phyloP scores from a whole-genome alignment of 2,888 invertebrate genomes.

The Bellardia bayeri region DNA sequence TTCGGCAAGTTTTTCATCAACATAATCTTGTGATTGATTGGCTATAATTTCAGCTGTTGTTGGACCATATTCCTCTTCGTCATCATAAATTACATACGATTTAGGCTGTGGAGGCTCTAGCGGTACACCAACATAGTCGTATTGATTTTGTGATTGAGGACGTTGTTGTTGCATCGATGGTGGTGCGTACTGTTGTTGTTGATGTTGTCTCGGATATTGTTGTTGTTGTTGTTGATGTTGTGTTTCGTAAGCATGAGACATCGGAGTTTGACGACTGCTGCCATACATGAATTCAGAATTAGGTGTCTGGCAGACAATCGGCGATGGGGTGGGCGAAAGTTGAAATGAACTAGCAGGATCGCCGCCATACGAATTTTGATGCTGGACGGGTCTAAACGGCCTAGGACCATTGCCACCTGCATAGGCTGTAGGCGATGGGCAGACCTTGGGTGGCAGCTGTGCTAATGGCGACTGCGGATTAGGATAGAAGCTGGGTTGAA shows the following conservation, averaged over 20 bases:
- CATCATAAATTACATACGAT: slow-evolving; percentile 86
- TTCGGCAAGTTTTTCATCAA: slow-evolving; percentile 96
- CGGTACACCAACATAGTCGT: slow-evolving; percentile 88
- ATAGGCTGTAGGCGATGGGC: slow-evolving; percentile 69
- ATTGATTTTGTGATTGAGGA: slow-evolving; percentile 82
- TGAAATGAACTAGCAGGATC: slow-evolving; percentile 82
- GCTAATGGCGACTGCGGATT: slow-evolving; percentile 57
- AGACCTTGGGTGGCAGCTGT: slow-evolving; percentile 72
- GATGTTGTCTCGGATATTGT: slow-evolving; percentile 80
- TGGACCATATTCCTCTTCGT: slow-evolving; percentile 91
- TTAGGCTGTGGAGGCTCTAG: slow-evolving; percentile 89
- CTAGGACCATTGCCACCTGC: slow-evolving; percentile 82
- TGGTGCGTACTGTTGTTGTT: slow-evolving; percentile 78
- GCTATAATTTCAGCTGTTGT: slow-evolving; percentile 97
- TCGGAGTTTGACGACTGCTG: slow-evolving; percentile 85
- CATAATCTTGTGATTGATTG: slow-evolving; percentile 96
- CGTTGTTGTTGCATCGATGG: slow-evolving; percentile 80
- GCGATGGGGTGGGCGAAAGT: slow-evolving; percentile 86
- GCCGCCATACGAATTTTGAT: slow-evolving; percentile 81
- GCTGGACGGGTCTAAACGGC: slow-evolving; percentile 84
- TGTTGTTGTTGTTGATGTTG: slow-evolving; percentile 79
- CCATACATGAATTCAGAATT: slow-evolving; percentile 86
- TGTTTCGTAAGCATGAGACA: slow-evolving; percentile 78
- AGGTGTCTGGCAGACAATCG: slow-evolving; percentile 87
- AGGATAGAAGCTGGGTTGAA: slow-evolving; percentile 74